Conservation (phyloP, 2,888 invertebrate genomes). For the Drosophila cognata region DNA sequence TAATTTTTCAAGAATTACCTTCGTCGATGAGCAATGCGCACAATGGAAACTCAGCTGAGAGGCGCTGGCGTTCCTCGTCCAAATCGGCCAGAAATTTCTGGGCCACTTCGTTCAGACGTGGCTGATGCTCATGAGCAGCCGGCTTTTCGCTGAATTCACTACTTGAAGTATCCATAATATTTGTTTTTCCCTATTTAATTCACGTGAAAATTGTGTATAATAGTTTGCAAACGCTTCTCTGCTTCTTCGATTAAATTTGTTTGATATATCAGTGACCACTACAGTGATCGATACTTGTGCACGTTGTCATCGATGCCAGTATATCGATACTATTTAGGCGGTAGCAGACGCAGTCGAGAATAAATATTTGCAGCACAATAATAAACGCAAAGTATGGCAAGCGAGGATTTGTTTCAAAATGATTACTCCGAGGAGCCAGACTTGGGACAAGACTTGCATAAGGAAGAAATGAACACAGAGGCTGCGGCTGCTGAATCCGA, state of each 20-base stretch:
- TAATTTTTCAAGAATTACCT: slow-evolving; percentile 55
- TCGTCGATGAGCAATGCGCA: slow-evolving; percentile 82
- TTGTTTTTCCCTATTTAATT: slow-evolving; percentile 14
- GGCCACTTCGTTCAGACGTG: slow-evolving; percentile 81
- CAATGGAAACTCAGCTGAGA: slow-evolving; percentile 78
- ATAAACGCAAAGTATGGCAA: slow-evolving; percentile 69
- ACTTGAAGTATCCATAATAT: slow-evolving; percentile 53
- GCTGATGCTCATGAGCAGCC: slow-evolving; percentile 66
- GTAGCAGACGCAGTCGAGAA: background rate
- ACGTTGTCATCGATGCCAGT: slow-evolving; percentile 15
- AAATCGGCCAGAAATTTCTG: slow-evolving; percentile 82
- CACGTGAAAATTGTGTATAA: slow-evolving; percentile 57
- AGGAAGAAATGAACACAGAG: slow-evolving; percentile 17
- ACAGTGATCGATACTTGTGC: background rate
- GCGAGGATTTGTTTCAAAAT: slow-evolving; percentile 80
- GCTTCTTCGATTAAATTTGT: slow-evolving; percentile 26
- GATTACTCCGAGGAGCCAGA: slow-evolving; percentile 75
- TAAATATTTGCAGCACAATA: background rate
- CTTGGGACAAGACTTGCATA: slow-evolving; percentile 46
- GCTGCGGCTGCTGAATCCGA: slow-evolving; percentile 18
- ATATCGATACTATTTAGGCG: slow-evolving; percentile 60
- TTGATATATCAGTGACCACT: slow-evolving; percentile 10
- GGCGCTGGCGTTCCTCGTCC: slow-evolving; percentile 75
- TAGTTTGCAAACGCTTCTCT: slow-evolving; percentile 33
- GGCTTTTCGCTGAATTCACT: slow-evolving; percentile 64